Evolutionary conservation across 2,113 vertebrate species (phyloP), one percentile per base, ranked within the genome.

Genomic region (Lethenteron reissneri): DNA sequence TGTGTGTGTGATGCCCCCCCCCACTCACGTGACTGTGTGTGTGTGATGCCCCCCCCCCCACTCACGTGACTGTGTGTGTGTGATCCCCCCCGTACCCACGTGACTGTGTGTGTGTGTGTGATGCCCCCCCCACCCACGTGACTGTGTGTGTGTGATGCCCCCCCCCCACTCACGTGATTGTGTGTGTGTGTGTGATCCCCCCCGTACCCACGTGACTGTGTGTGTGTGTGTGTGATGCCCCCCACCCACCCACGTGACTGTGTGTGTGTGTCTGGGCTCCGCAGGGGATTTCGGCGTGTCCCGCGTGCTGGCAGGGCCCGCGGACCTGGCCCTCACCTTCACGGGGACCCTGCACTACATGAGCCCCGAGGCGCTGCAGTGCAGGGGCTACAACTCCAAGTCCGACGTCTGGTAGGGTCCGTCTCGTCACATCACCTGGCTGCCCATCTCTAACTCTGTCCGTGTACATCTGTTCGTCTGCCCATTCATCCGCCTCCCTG

Each of bases 261-360:
- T 41, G 25, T 41, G 25, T 41, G 25, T 41, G 25, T 41, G 25
- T 4, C 25, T 41, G 76, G 4, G 2, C 58, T 14, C n/a, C 10
- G 15, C 57, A 92, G 88, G 88, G 72, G 87, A 92, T 76, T 89
- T 92, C 69, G 87, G 88, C 64, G 87, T 90, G 75, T 89, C 87
- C 75, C 74, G 86, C 56, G 82, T 90, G 72, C 78, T 90, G 71
- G 82, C 88, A 81, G 86, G 85, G 70, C 86, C 88, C 1, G 83
- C 84, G 80, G 88, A 90, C 77, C 79, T 88, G 77, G 88, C 88
- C 74, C 87, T 85, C 72, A 88, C 86, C 21, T 83, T 90, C 75
- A 86, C 82, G 5, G 88, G 88, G 64, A 90, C 88, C 0, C 86
- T 83, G 2, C 81, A 84, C 74, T 89, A 87, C 71, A 89, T 90